phyloP scores from a whole-genome alignment of 2,797 vertebrate species.

The Phalloptychus januarius region DNA sequence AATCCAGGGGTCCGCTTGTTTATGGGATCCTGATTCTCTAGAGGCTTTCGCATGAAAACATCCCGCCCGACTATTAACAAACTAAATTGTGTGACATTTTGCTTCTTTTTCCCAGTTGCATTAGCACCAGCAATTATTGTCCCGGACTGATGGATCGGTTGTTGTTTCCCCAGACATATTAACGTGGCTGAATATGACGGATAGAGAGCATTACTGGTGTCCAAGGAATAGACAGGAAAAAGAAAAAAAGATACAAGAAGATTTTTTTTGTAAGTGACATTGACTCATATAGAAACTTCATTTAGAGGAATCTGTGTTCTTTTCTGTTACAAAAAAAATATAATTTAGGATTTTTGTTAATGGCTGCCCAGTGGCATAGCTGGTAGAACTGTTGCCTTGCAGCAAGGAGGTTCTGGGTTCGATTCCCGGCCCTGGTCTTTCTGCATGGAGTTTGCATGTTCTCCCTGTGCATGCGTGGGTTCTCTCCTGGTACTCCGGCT shows the following conservation, averaged over 20 bases:
- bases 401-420: too few species aligned
- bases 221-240: slow-evolving; percentile 6
- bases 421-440: too few species aligned
- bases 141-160: slow-evolving; percentile 60
- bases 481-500: too few species aligned
- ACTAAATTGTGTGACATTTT: slow-evolving; percentile 52
- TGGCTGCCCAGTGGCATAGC: too few species aligned
- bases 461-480: too few species aligned
- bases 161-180: slow-evolving; percentile 34
- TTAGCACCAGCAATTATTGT: slow-evolving; percentile 50
- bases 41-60: slow-evolving; percentile 67
- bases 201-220: slow-evolving; percentile 10
- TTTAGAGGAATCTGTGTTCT: slow-evolving; percentile 2
- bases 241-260: neutral
- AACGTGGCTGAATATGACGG: slow-evolving; percentile 40
- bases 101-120: slow-evolving; percentile 54
- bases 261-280: slow-evolving; percentile 19
- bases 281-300: slow-evolving; percentile 20
- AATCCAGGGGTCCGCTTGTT: slow-evolving; percentile 66
- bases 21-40: slow-evolving; percentile 64
- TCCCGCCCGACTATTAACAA: slow-evolving; percentile 65
- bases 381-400: too few species aligned
- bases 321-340: slow-evolving; percentile 10
- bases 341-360: neutral
- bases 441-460: too few species aligned